Conservation (phyloP, 2,888 invertebrate species). For the Lasioglossum leucozonium region DNA sequence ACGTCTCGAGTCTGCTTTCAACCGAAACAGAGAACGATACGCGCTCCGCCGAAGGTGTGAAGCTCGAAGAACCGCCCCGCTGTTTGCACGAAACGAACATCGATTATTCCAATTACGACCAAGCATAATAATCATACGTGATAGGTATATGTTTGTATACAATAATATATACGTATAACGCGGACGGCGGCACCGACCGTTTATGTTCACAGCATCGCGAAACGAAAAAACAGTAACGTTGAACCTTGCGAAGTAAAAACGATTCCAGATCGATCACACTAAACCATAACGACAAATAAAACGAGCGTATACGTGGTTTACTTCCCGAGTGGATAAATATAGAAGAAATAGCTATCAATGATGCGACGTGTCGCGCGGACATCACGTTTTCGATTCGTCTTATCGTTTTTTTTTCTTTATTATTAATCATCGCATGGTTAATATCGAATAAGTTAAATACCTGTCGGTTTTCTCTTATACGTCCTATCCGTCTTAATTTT, state of each 20-base stretch:
- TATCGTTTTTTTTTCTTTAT: neutral
- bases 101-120: conserved; percentile 53
- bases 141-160: neutral
- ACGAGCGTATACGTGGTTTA: conserved; percentile 1
- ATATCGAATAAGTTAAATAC: conserved; percentile 63
- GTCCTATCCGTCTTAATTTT: neutral
- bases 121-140: conserved; percentile 55
- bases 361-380: conserved; percentile 44
- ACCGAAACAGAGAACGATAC: conserved; percentile 49
- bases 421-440: conserved; percentile 51
- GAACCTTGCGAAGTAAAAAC: conserved; percentile 62
- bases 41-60: conserved; percentile 51
- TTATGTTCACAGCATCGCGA: conserved; percentile 61
- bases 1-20: conserved; percentile 60
- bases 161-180: conserved; percentile 45
- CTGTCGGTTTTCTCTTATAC: conserved; percentile 12
- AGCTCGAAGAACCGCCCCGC: conserved; percentile 74
- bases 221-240: conserved; percentile 59
- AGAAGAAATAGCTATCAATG: conserved; percentile 37
- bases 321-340: conserved; percentile 38
- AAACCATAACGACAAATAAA: conserved; percentile 49
- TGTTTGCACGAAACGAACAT: conserved; percentile 64
- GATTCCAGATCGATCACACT: conserved; percentile 64
- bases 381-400: conserved; percentile 47
- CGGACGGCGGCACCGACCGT: conserved; percentile 65